Conservation (phyloP, 2,888 invertebrate genomes). For the Zelleria hepariella region DNA sequence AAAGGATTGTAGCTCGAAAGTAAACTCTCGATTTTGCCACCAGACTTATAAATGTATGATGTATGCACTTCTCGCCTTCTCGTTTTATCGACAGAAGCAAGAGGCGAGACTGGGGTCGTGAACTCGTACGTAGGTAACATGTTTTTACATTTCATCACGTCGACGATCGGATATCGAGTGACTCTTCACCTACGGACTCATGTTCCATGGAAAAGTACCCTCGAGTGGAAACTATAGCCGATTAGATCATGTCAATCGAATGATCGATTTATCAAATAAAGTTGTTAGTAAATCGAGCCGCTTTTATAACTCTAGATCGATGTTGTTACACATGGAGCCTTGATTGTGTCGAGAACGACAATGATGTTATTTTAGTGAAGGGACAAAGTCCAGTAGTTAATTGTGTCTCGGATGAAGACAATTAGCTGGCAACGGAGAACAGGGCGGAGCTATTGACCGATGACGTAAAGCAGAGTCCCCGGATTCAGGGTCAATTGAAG, state of each 20-base stretch:
- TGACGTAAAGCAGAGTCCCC: neutral
- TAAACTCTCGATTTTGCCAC: too few relatives aligned
- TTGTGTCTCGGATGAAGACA: neutral
- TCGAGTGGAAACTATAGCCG: neutral
- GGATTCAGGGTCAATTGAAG: neutral
- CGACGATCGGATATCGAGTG: neutral
- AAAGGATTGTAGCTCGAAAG: too few relatives aligned
- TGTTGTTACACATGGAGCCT: neutral
- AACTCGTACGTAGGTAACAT: constrained; percentile 13
- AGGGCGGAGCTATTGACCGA: neutral
- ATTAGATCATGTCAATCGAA: neutral
- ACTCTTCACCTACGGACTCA: neutral
- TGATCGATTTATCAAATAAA: neutral
- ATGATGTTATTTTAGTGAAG: constrained; percentile 2
- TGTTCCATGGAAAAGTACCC: neutral
- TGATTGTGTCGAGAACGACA: neutral
- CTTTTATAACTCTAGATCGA: neutral
- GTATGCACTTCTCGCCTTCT: neutral
- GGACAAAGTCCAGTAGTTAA: neutral
- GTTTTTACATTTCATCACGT: constrained; percentile 19
- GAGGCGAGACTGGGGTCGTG: neutral
- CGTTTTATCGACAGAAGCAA: neutral
- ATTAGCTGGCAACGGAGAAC: neutral
- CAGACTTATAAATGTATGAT: too few relatives aligned
- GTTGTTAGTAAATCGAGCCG: neutral